Conservation (phyloP, 1,140 invertebrate genomes). For the Aphelinus certus region DNA sequence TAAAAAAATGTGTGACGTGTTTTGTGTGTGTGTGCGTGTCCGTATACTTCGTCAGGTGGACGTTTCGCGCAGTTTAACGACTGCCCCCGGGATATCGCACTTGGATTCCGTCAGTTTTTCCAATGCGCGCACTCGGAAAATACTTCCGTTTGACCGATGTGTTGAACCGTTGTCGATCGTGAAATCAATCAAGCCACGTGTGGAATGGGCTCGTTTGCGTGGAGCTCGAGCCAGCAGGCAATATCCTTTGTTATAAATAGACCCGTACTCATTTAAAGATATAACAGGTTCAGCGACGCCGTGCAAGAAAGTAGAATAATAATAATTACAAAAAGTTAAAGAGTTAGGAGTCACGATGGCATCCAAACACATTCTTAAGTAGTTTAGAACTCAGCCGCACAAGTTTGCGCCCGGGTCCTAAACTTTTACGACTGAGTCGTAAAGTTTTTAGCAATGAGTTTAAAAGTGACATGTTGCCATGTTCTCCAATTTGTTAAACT, state of each 20-base stretch:
- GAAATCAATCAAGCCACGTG: too few species aligned
- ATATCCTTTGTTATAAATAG: too few species aligned
- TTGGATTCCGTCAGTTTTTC: too few species aligned
- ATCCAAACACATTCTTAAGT: constrained; percentile 17
- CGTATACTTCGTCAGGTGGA: constrained; percentile 10
- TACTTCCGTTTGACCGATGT: too few species aligned
- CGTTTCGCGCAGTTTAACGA: background rate
- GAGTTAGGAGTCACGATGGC: constrained; percentile 7
- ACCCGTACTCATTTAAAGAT: too few species aligned
- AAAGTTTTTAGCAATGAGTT: constrained; percentile 33
- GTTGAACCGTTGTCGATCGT: too few species aligned
- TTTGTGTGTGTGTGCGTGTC: too few species aligned
- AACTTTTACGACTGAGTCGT: constrained; percentile 24
- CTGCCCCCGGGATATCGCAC: too few species aligned
- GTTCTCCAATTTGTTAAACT: constrained; percentile 32
- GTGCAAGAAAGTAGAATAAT: background rate
- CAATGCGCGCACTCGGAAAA: too few species aligned
- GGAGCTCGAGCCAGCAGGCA: too few species aligned
- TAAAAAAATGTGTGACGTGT: background rate
- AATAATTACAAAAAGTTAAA: constrained; percentile 13
- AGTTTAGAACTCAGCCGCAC: background rate
- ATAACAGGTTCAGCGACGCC: too few species aligned
- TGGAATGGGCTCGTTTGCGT: too few species aligned
- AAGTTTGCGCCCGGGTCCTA: constrained; percentile 4
- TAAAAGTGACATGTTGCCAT: constrained; percentile 22